phyloP scores from a whole-genome alignment of 2,888 invertebrate species.

The Drosophila rellima region DNA sequence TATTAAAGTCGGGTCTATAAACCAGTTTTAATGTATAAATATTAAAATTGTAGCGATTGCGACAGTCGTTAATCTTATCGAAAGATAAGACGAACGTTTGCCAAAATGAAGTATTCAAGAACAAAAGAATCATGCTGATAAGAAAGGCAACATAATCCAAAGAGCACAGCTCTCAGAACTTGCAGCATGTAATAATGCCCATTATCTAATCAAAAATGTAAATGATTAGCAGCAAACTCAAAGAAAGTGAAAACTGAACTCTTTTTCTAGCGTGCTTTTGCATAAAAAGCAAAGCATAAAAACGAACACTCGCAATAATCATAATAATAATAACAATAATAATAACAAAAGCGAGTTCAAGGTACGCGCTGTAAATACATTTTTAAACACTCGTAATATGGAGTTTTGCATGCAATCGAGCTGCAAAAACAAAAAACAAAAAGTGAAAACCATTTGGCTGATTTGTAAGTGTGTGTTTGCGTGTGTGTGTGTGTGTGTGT shows the following conservation, averaged over 20 bases:
- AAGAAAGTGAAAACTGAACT: slow-evolving; percentile 57
- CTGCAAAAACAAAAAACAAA: slow-evolving; percentile 46
- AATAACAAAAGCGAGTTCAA: slow-evolving; percentile 49
- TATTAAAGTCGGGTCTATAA: slow-evolving; percentile 17
- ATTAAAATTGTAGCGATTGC: slow-evolving; percentile 32
- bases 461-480: slow-evolving; percentile 1
- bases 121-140: slow-evolving; percentile 42
- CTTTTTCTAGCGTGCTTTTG: not conserved
- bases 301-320: slow-evolving; percentile 33
- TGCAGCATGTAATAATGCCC: slow-evolving; percentile 34
- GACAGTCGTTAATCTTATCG: slow-evolving; percentile 53
- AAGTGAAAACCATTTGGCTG: slow-evolving; percentile 62
- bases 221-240: slow-evolving; percentile 55
- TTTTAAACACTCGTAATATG: slow-evolving; percentile 23
- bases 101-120: slow-evolving; percentile 24
- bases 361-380: slow-evolving; percentile 53
- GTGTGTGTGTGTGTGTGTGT: not conserved
- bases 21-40: slow-evolving; percentile 28
- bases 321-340: slow-evolving; percentile 19
- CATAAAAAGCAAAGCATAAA: slow-evolving; percentile 33
- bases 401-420: slow-evolving; percentile 59
- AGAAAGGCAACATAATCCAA: slow-evolving; percentile 48
- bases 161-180: slow-evolving; percentile 30
- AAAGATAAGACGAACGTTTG: slow-evolving; percentile 22
- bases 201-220: slow-evolving; percentile 70